Conservation (phyloP, 2,113 vertebrate species). For the Enhydra lutris region DNA sequence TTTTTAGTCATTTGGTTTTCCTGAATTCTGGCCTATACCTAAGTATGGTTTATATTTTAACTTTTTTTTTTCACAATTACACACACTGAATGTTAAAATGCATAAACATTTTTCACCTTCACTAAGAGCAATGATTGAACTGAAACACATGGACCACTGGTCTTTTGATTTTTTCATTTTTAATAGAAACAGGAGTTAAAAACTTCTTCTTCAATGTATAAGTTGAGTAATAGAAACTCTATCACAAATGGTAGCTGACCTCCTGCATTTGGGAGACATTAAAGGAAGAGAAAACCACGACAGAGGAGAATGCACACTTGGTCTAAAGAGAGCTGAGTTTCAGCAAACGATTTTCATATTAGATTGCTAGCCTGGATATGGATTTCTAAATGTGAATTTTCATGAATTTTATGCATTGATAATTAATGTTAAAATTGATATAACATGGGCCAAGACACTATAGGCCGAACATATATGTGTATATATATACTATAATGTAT, state of each 20-base stretch:
- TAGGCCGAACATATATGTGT: background rate
- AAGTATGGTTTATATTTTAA: background rate
- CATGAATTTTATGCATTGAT: background rate
- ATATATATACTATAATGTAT: background rate
- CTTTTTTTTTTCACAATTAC: background rate
- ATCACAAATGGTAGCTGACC: background rate
- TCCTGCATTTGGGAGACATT: background rate
- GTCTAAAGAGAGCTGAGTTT: background rate
- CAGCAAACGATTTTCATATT: background rate
- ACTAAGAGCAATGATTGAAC: background rate
- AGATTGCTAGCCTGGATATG: background rate
- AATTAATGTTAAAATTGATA: conserved; percentile 8
- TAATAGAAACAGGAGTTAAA: background rate
- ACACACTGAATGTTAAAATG: background rate
- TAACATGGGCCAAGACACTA: background rate
- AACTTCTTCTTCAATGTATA: background rate
- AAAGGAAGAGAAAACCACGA: background rate
- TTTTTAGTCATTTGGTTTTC: background rate
- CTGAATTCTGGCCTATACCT: background rate
- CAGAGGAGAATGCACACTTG: background rate
- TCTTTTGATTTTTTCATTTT: background rate
- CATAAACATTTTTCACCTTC: background rate
- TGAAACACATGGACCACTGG: background rate
- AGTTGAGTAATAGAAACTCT: background rate
- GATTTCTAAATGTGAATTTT: background rate